Conservation (phyloP, 2,888 invertebrate genomes). For the Cenopis cana region DNA sequence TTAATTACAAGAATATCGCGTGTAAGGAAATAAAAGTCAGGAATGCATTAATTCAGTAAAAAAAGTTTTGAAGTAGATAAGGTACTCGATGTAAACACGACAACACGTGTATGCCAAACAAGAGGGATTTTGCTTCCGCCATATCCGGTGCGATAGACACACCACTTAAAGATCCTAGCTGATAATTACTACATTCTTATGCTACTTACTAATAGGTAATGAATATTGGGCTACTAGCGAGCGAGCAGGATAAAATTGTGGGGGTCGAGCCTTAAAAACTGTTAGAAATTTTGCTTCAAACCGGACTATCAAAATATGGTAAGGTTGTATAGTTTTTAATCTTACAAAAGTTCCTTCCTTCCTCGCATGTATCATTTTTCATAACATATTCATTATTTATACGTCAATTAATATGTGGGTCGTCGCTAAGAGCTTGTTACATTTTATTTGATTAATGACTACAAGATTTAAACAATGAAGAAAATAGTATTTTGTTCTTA, state of each 20-base stretch:
- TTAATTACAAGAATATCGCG: slow-evolving; percentile 35
- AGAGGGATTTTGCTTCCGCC: slow-evolving; percentile 70
- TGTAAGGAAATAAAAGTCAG: slow-evolving; percentile 20
- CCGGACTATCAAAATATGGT: neutral
- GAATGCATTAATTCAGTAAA: slow-evolving; percentile 48
- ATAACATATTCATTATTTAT: slow-evolving; percentile 25
- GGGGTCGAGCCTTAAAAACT: neutral
- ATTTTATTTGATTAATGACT: slow-evolving; percentile 68
- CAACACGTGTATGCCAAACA: slow-evolving; percentile 75
- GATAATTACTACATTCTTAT: too few species aligned
- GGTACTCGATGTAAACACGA: slow-evolving; percentile 69
- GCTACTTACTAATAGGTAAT: too few species aligned
- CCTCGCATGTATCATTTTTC: slow-evolving; percentile 10
- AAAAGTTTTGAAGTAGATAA: slow-evolving; percentile 64
- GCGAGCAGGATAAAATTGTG: too few species aligned
- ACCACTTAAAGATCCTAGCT: slow-evolving; percentile 46
- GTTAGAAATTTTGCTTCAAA: neutral
- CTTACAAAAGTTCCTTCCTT: neutral
- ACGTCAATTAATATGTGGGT: slow-evolving; percentile 33
- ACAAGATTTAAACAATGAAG: slow-evolving; percentile 63
- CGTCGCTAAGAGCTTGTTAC: slow-evolving; percentile 52
- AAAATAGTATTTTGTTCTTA: slow-evolving; percentile 70
- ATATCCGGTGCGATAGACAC: slow-evolving; percentile 57
- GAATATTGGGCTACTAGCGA: too few species aligned
- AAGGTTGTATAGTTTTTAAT: neutral